Base-by-base conservation (phyloP, 2,888 invertebrate species). In the Gortyna flavago region DNA sequence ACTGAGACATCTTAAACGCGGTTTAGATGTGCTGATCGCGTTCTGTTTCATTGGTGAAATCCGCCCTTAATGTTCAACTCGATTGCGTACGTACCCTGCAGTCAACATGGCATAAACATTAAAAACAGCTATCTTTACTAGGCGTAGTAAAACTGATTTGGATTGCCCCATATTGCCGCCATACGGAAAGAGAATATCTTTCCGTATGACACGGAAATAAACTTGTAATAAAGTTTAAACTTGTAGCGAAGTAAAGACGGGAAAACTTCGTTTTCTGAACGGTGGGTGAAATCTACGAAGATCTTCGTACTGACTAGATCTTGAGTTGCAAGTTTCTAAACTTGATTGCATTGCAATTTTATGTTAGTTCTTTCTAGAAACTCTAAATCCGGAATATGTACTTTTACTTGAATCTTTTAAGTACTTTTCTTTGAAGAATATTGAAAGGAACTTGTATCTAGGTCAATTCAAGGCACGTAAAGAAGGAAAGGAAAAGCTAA, bases 241-340 rank as follows among this genome's bases (percentile, higher is more conserved):
- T 72, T 75, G 80, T 44, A 57, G 51, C 48, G 7, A 72, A 61
- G 72, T 41, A 38, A 64, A 57, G 67, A 67, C 54, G 84, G 72
- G 76, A 74, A 67, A 84, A 76, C 75, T 70, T 61, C 25, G 38
- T 75, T 72, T 84, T 67, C 68, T 72, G 72, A 77, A 71, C 65
- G 68, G 44, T 35, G 25, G 41, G 86, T 75, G 85, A 87, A 86
- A 85, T 87, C 87, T 70, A 54, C 66, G 54, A 13, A 71, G 81
- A 75, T 79, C 78, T 74, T 78, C 21, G 59, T 64, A 54, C 59
- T 61, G 71, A 62, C 73, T 77, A 76, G 75, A 80, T 84, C 87
- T 84, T 80, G 76, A 74, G 38, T 66, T 69, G 66, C 69, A 64
- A 77, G 87, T 88, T 88, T 88, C 87, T 85, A 85, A 87, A 85